Percentiles rank a stretch among this genome's conserved stretches.
phyloP scores from a whole-genome alignment of 37 sponge, comb jelly and placozoan genomes.

The Eunapius fragilis region DNA sequence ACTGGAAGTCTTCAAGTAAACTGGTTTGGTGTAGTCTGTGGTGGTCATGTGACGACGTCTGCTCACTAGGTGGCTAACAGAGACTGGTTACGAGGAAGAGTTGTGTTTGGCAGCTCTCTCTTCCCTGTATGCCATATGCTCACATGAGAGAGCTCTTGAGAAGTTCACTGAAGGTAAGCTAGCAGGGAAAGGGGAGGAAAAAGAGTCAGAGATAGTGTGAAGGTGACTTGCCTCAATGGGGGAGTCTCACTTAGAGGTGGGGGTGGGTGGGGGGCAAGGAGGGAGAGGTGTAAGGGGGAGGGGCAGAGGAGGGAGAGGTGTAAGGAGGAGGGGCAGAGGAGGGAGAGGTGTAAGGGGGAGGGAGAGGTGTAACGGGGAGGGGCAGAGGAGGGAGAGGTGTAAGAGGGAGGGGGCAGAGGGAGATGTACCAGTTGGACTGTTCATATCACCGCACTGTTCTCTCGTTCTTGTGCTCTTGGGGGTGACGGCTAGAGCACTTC shows the following conservation, averaged over 20 bases:
- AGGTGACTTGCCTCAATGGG: too few relatives aligned
- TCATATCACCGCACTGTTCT: background rate
- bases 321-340: slow-evolving; percentile 10
- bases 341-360: too few relatives aligned
- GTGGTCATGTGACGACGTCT: background rate
- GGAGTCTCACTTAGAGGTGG: background rate
- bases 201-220: background rate
- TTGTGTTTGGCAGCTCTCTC: slow-evolving; percentile 38
- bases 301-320: background rate
- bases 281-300: slow-evolving; percentile 15
- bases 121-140: slow-evolving; percentile 45
- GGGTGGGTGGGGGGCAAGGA: background rate
- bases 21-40: background rate
- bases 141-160: slow-evolving; percentile 37
- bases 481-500: background rate
- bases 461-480: background rate
- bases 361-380: background rate
- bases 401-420: background rate
- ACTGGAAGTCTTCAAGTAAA: slow-evolving; percentile 34
- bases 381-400: background rate
- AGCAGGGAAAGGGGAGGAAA: background rate
- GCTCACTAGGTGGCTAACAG: slow-evolving; percentile 53
- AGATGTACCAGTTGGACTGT: background rate
- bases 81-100: slow-evolving; percentile 60
- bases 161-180: background rate